A percentile compares a stretch with the other conserved stretches of the same genome.
phyloP scores from a whole-genome alignment of 2,797 vertebrate species.

The Poecile montanus region DNA sequence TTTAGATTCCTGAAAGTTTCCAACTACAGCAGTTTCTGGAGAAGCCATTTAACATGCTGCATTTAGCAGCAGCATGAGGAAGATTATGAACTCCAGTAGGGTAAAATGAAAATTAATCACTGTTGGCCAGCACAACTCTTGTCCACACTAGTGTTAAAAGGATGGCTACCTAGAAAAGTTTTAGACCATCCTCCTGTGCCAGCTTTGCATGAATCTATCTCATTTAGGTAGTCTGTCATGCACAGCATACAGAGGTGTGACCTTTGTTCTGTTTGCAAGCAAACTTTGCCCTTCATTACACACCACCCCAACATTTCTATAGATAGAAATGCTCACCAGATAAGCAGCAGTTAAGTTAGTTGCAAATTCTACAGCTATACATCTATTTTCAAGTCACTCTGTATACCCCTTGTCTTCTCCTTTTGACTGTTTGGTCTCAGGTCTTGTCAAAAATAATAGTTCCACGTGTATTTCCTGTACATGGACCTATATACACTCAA shows the following conservation, averaged over 20 bases:
- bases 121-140: neutral
- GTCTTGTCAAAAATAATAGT: neutral
- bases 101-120: neutral
- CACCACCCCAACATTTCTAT: neutral
- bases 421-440: neutral
- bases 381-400: neutral
- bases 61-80: neutral
- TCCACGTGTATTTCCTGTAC: neutral
- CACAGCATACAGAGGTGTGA: neutral
- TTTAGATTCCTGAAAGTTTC: neutral
- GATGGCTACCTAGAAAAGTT: neutral
- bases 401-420: neutral
- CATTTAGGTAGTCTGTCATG: neutral
- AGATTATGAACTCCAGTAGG: neutral
- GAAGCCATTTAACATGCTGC: neutral
- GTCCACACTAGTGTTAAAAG: neutral
- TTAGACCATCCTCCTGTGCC: neutral
- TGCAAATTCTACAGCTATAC: neutral
- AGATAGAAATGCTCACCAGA: neutral
- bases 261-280: neutral
- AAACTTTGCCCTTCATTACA: neutral
- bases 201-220: neutral
- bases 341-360: neutral
- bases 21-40: neutral
- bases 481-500: rapidly evolving